These are phyloP conservation scores for Platanista minor DNA, from an alignment of 2,113 vertebrate species.

Conservation along the genomic window DNA sequence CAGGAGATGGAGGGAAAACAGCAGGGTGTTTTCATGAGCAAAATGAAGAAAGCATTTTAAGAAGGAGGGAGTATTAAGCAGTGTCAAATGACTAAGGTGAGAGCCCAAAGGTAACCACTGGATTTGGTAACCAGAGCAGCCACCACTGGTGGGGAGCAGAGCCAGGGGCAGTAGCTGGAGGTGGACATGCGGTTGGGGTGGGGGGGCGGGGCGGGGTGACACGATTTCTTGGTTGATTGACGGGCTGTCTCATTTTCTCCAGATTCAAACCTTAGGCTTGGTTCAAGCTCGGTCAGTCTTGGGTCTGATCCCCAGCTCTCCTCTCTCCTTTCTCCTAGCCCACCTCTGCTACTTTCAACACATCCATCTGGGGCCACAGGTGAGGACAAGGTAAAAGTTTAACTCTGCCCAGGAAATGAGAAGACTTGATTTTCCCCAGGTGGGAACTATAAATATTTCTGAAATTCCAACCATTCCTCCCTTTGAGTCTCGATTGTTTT, in stretches of 20 bases:
- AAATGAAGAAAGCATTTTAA: neutral
- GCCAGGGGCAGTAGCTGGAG: neutral
- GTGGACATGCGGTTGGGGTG: too few species aligned
- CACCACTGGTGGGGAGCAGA: neutral
- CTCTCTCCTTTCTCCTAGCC: neutral
- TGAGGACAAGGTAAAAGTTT: neutral
- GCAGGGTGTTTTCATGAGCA: neutral
- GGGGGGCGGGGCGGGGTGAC: neutral
- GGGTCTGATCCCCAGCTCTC: neutral
- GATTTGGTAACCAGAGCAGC: neutral
- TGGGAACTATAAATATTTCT: neutral
- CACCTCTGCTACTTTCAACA: neutral
- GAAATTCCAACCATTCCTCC: slow-evolving; percentile 38
- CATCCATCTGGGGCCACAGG: neutral
- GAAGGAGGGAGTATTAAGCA: neutral
- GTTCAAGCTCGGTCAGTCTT: neutral
- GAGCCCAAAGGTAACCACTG: neutral
- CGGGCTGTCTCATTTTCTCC: neutral
- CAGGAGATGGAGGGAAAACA: neutral
- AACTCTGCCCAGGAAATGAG: neutral
- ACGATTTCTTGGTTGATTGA: neutral
- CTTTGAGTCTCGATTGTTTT: neutral
- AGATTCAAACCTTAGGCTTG: neutral
- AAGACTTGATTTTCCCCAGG: neutral
- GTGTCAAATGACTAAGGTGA: neutral